Percentiles rank a stretch among this genome's conserved stretches.
Evolutionary conservation across 2,888 invertebrate genomes (phyloP).

Genomic region (Teinopalpus imperialis): DNA sequence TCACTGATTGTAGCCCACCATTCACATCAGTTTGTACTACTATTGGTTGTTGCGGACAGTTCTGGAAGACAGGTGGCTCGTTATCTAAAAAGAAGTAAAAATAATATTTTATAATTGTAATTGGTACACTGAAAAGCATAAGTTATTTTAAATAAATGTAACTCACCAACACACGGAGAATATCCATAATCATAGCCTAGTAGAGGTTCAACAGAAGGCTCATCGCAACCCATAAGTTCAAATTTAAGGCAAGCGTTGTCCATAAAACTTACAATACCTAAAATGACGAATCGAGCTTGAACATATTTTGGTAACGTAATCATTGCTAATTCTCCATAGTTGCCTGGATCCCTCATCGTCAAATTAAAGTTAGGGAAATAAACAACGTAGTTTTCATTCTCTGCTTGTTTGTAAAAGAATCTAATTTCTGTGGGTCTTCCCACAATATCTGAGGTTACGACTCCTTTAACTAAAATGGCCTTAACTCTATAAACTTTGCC

Average conservation of each 20-base stretch:
- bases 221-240: slow-evolving; percentile 97
- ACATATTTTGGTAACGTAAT: slow-evolving; percentile 97
- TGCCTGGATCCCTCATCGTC: slow-evolving; percentile 96
- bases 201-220: slow-evolving; percentile 90
- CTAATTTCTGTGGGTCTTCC: slow-evolving; percentile 97
- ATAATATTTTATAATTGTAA: not conserved
- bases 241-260: slow-evolving; percentile 98
- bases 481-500: slow-evolving; percentile 96
- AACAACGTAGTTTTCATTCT: slow-evolving; percentile 96
- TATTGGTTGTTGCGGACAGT: slow-evolving; percentile 96
- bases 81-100: slow-evolving; percentile 84
- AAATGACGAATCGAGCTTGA: slow-evolving; percentile 95
- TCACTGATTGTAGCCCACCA: slow-evolving; percentile 94
- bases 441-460: slow-evolving; percentile 96
- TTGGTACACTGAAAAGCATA: no score
- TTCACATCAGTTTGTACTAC: slow-evolving; percentile 93
- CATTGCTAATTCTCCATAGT: slow-evolving; percentile 98
- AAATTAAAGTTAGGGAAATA: slow-evolving; percentile 98
- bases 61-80: slow-evolving; percentile 97
- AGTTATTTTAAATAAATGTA: not conserved
- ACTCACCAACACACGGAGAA: slow-evolving; percentile 93
- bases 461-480: slow-evolving; percentile 95
- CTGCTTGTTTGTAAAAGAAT: slow-evolving; percentile 97
- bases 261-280: slow-evolving; percentile 98
- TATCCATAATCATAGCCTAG: slow-evolving; percentile 96